Evolutionary conservation across 1,140 invertebrate species (phyloP), one percentile per base, ranked within the genome.

Genomic region (Drosophila pseudoobscura): DNA sequence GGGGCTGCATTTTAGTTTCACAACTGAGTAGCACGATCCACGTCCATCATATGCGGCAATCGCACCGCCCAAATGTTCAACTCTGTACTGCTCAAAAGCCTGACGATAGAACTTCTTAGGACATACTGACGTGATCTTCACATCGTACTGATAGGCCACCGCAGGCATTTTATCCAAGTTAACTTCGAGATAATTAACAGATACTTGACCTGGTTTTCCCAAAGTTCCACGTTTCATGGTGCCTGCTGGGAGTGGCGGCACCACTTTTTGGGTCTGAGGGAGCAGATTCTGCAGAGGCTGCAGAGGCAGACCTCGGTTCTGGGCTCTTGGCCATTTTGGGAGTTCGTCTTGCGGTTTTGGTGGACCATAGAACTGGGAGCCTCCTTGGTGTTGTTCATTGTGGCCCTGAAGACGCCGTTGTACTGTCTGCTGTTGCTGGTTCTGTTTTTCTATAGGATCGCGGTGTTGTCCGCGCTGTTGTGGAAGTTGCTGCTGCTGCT

Each of bases 1-100:
- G 2, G 43, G 15, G 3, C 54, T 6, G 6, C 31, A 31, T 1
- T 53, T 41, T 4, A 91, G 46, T 8, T 56, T 76, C 8, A 79
- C 64, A 2, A 74, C 58, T 0, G 87, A 50, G 43, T 89, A 91
- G 44, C 76, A 91, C 13, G 70, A 79, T 64, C 94, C 95, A 17
- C 92, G 93, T 5, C 96, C 96, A 92, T 97, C 96, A 92, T 94
- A 97, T 15, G 95, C 96, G 3, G 94, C 94, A 59, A 76, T 60
- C 1, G 20, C 60, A n/a, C 62, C 54, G 15, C 78, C 73, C 6
- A 92, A 79, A 60, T 62, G 39, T 53, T 92, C 73, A 0, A 3
- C 0, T 1, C 65, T 53, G 29, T 70, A 91, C 26, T 71, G 58
- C 17, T 88, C 74, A 51, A 89, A 93, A 3, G 87, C 90, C 1